phyloP scores from a whole-genome alignment of 1,140 invertebrate species.

The Meloidogyne exigua region DNA sequence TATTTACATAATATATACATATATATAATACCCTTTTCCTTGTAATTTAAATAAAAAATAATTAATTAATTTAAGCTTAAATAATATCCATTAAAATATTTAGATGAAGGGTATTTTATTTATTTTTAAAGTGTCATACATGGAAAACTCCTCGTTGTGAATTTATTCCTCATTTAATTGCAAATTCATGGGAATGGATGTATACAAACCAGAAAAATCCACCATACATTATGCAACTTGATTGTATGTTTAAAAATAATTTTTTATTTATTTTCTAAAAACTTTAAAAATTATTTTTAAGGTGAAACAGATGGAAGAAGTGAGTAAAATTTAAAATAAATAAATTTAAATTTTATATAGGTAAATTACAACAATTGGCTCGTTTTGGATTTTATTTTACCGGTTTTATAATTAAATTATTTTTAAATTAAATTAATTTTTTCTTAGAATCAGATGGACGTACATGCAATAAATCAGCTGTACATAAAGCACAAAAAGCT shows the following conservation, averaged over 20 bases:
- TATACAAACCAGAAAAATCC: constrained; percentile 58
- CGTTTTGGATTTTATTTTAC: constrained; percentile 61
- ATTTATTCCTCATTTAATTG: constrained; percentile 60
- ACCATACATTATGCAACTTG: constrained; percentile 58
- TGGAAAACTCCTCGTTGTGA: constrained; percentile 51
- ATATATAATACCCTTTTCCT: too few species aligned
- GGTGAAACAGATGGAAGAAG: constrained; percentile 60
- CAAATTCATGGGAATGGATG: constrained; percentile 63
- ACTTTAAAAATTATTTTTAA: constrained; percentile 3
- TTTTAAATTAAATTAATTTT: neutral
- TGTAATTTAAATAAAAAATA: too few species aligned
- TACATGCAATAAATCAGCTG: constrained; percentile 49
- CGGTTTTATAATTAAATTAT: neutral
- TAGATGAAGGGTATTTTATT: neutral
- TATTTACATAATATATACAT: too few species aligned
- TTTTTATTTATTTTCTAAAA: neutral
- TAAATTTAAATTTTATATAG: neutral
- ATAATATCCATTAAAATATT: too few species aligned
- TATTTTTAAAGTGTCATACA: constrained; percentile 50
- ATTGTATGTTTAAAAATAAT: constrained; percentile 45
- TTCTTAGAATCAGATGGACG: constrained; percentile 48
- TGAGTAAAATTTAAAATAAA: neutral
- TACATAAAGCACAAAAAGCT: constrained; percentile 33
- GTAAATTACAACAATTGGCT: constrained; percentile 61
- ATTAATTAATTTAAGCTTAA: too few species aligned